Conservation (phyloP, 2,797 vertebrate genomes). For the Phyllotis vaccarum region DNA sequence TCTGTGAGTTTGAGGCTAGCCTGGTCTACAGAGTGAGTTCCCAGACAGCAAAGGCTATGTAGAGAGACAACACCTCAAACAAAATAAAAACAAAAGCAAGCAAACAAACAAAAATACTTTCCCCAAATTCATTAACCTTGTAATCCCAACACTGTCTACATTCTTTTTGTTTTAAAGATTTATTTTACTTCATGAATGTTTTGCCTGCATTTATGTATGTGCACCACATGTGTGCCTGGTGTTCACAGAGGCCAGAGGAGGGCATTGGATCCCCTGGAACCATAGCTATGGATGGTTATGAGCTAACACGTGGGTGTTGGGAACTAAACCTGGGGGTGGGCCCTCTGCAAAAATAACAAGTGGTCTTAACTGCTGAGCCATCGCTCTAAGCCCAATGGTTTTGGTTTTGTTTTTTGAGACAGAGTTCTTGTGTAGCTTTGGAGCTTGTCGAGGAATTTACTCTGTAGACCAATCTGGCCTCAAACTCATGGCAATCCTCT, state of each 20-base stretch:
- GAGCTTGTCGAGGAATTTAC: neutral
- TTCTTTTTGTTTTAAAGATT: neutral
- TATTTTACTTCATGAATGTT: neutral
- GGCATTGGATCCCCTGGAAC: neutral
- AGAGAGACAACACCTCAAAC: neutral
- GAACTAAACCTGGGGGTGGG: neutral
- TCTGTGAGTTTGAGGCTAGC: neutral
- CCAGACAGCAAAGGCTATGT: neutral
- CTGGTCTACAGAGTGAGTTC: neutral
- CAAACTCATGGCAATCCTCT: neutral
- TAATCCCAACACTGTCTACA: neutral
- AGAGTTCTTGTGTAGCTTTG: neutral
- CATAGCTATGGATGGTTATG: neutral
- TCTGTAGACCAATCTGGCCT: neutral
- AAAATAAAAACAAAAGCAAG: neutral
- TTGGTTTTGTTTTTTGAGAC: neutral
- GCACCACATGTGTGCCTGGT: neutral
- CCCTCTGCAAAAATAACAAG: conserved; percentile 1
- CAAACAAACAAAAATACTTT: neutral
- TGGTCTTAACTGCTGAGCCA: neutral
- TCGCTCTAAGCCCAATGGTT: neutral
- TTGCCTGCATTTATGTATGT: neutral
- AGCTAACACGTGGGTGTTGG: neutral
- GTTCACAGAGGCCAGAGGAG: neutral
- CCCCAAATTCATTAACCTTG: neutral